Base-by-base conservation (phyloP, 2,888 invertebrate genomes). In the Thereva nobilitata region DNA sequence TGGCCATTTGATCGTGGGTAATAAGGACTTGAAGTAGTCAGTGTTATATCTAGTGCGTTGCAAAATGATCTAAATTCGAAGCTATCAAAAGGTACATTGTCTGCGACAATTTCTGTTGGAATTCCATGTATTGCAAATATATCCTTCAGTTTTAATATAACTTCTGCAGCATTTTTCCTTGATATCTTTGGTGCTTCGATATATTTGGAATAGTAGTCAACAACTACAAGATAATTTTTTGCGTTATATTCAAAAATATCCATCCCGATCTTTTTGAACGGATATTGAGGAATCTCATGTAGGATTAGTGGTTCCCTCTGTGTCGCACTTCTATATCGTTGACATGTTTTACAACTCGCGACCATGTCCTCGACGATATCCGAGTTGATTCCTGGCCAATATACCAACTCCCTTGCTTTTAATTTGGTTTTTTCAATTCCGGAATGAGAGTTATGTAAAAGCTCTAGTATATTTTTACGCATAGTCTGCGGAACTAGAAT, bases 1-100 rank as follows among this genome's bases (percentile, higher is more conserved):
- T 70, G 45, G 4, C 73, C 72, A 70, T 74, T 75, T 34, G 72
- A 71, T 68, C 70, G 53, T 6, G 72, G 64, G 65, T 73, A 47
- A 45, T 9, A 45, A 10, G 73, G 72, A 68, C 72, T 72, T 4
- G 67, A 64, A 4, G 66, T 69, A n/a, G 56, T 45, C 68, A n/a
- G 56, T 45, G 64, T 54, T 37, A 74, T 72, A 23, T 70, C 69
- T 66, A 64, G 72, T 9, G 67, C 65, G 37, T 56, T 64, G 45
- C 72, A 59, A 71, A 74, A 73, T 8, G 68, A 35, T 66, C 63
- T 23, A 23, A 23, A 23, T 2, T 23, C 23, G 23, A 23, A 23
- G 23, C 23, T 23, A 23, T 23, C 23, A 57, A 73, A 75, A 37
- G 71, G 72, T 42, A 70, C 65, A 69, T 73, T 73, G 53, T 73